Evolutionary conservation across 2,113 vertebrate genomes (phyloP).

Genomic region (Lepidothrix coronata): DNA sequence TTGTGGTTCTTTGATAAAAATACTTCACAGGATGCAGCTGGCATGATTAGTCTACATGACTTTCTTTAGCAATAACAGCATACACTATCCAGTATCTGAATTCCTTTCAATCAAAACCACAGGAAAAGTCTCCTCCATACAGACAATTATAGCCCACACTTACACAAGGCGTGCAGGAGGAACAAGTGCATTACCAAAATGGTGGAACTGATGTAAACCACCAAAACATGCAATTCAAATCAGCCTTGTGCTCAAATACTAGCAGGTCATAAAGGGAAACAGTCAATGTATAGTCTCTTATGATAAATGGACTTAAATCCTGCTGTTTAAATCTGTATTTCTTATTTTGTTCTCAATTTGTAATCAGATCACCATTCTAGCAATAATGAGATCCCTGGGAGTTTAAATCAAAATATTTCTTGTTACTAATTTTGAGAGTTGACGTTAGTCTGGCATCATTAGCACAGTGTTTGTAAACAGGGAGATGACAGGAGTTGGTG

Average conservation of each 20-base stretch:
- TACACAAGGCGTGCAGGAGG: background rate
- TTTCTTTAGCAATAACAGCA: background rate
- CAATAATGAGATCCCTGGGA: constrained; percentile 19
- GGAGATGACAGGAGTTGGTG: background rate
- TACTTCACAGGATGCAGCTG: background rate
- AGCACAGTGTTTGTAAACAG: background rate
- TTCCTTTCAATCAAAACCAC: background rate
- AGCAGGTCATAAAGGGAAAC: background rate
- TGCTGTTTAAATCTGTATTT: background rate
- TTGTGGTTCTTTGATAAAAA: background rate
- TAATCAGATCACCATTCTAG: constrained; percentile 14
- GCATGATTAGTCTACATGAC: background rate
- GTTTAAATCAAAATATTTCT: constrained; percentile 53
- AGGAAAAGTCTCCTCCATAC: background rate
- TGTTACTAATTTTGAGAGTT: constrained; percentile 19
- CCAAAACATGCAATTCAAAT: background rate
- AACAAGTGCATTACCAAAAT: background rate
- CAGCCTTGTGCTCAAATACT: background rate
- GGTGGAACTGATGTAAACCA: background rate
- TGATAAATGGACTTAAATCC: constrained; percentile 6
- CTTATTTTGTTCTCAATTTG: constrained; percentile 20
- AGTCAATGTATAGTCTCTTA: background rate
- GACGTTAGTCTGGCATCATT: background rate
- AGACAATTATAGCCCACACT: background rate
- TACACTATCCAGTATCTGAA: background rate